Evolutionary conservation across 2,888 invertebrate species (phyloP).

Genomic region (Graphium colonna): DNA sequence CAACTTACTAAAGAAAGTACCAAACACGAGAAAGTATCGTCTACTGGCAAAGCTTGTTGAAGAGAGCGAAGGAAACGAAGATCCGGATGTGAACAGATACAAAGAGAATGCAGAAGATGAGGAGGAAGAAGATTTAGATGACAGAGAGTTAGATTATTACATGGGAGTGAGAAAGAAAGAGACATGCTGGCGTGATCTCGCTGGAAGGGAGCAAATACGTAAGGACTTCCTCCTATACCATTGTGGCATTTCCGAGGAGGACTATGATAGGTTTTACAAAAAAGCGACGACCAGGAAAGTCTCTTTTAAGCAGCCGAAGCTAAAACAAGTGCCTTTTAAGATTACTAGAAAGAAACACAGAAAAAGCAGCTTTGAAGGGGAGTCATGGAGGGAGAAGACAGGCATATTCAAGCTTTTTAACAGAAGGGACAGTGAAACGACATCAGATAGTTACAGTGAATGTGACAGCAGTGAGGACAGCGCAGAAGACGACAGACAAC

Average conservation of each 20-base stretch:
- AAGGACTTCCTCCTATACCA: constrained; percentile 69
- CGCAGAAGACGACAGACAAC: constrained; percentile 22
- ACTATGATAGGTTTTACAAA: constrained; percentile 55
- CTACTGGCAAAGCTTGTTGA: constrained; percentile 46
- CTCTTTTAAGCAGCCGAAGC: constrained; percentile 46
- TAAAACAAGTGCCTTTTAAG: constrained; percentile 72
- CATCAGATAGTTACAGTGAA: constrained; percentile 72
- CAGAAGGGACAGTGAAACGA: constrained; percentile 61
- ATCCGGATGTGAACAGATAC: constrained; percentile 27
- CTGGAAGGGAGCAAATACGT: constrained; percentile 61
- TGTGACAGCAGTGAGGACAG: constrained; percentile 49
- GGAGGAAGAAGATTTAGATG: constrained; percentile 53
- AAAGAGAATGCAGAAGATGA: constrained; percentile 33
- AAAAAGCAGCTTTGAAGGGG: constrained; percentile 47
- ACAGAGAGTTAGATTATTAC: constrained; percentile 66
- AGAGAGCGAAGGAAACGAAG: constrained; percentile 36
- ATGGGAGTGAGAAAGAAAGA: constrained; percentile 64
- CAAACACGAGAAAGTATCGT: constrained; percentile 53
- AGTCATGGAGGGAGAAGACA: constrained; percentile 63
- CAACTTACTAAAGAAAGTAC: constrained; percentile 57
- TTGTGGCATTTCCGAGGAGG: constrained; percentile 63
- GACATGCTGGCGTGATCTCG: constrained; percentile 65
- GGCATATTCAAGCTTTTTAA: constrained; percentile 65
- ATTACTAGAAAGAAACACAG: constrained; percentile 55
- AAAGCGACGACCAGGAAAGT: constrained; percentile 41